These are phyloP conservation scores for Gulo gulo DNA, from an alignment of 2,113 vertebrate genomes.

Conservation along the genomic window DNA sequence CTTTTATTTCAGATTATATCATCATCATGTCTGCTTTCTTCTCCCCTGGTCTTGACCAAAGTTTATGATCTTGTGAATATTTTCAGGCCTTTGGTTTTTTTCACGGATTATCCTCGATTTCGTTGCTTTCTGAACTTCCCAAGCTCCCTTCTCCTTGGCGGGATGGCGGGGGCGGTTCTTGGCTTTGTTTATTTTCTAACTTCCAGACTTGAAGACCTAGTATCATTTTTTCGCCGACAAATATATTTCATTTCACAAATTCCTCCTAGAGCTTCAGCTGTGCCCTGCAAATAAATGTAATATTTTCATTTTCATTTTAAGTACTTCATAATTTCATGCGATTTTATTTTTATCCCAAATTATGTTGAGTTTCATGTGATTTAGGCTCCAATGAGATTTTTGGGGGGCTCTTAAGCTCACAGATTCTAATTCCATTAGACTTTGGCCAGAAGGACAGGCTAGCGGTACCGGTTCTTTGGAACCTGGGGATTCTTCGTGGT, in stretches of 20 bases:
- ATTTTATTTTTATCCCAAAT: neutral
- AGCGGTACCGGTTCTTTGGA: accelerated
- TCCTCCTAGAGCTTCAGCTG: neutral
- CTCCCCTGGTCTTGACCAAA: too few species aligned
- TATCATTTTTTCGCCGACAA: accelerated
- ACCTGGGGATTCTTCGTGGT: accelerated
- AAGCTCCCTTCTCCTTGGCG: neutral
- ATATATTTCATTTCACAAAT: neutral
- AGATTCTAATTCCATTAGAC: neutral
- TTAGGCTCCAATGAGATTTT: neutral
- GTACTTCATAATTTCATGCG: neutral
- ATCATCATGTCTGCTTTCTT: neutral
- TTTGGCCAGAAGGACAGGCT: neutral
- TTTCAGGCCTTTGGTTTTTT: too few species aligned
- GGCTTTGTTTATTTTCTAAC: neutral
- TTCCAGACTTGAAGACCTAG: neutral
- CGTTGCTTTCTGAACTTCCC: accelerated
- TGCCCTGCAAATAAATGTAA: neutral
- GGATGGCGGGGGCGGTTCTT: too few species aligned
- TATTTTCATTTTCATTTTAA: neutral
- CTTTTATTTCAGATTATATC: neutral
- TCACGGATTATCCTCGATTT: accelerated
- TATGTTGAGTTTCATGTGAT: neutral
- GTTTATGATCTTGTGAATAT: accelerated
- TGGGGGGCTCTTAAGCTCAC: neutral